Base-by-base conservation (phyloP, 2,797 vertebrate genomes). In the Muraenolepis orangiensis region DNA sequence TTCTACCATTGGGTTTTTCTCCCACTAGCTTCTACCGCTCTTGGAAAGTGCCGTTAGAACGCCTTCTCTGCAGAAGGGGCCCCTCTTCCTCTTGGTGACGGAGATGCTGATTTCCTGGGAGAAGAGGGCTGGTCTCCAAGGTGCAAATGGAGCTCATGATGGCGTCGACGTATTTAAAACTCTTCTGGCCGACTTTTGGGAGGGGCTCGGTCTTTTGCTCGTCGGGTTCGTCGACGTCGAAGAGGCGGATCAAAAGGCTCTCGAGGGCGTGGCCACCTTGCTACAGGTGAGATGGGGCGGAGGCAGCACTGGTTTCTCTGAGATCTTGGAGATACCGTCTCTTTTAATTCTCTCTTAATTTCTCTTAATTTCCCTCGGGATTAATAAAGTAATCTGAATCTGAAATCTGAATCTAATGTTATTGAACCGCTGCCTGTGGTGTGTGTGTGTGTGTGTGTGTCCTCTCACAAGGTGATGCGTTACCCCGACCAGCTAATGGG, bases 71-170 rank as follows among this genome's bases (percentile, higher is more conserved):
- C 96, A 97, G 85, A 94, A 88, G 6, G 94, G 94, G 16, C 95
- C 95, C 3, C 91, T 98, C 0, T 99, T 96, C 88, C 85, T 91
- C 81, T 90, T 94, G 84, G 87, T 95, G 84, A 94, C 96, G 18
- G 95, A 96, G 81, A 94, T 93, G 69, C 86, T 99, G 7, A 88
- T 86, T 79, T 96, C 94, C 68, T 99, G 97, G 98, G 97, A 99
- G 92, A 93, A 89, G 85, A 95, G 93, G 87, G 92, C 90, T 30
- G 89, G 92, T 69, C 74, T 82, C 34, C 85, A 88, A 0, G 72
- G 10, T 61, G 85, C 80, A 32, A 78, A 73, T 11, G 80, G 87
- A 73, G 75, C 70, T 0, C 78, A 80, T 38, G 82, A 75, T 4
- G 75, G 71, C 42, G 79, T 80, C 6, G 71, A 83, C 18, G 85